Evolutionary conservation across 64 coral and sea anemone species (phyloP), one percentile per base, ranked within the genome.

Genomic region (Trachythela sp.): DNA sequence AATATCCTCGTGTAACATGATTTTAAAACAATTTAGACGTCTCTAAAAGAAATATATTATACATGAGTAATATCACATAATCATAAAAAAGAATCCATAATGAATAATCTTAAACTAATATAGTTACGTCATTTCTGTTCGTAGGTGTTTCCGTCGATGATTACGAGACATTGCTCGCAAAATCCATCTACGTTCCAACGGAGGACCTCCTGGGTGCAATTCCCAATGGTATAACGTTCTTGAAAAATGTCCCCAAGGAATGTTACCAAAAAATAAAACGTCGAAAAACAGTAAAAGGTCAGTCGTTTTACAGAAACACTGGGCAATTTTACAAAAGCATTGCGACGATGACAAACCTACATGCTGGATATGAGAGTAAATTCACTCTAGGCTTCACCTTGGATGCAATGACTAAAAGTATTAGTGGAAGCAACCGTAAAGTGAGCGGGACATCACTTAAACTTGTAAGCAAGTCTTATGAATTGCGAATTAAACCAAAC

Each of bases 391-490:
- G 89, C 39, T 48, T 39, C 17, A 85, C 89, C 13, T 20, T 90
- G 11, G 60, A 54, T 15, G 42, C 34, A 4, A 58, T 24, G 14
- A 70, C 36, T 42, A 35, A 84, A 36, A 90, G n/a, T 7, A 48
- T 30, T 36, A 42, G 51, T 38, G 83, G 76, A 40, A 90, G n/a
- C 1, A 26, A 89, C n/a, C 37, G 27, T 9, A 56, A 83, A 38
- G 88, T 84, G 31, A 89, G 75, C 9, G 88, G 76, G 83, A 89
- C 52, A 1, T 89, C 75, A 17, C 50, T 89, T 24, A 89, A 83
- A 37, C 42, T 89, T n/a, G n/a, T 35, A 15, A 60, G 77, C 18
- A 68, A 84, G 37, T 83, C 33, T 18, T 49, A 84, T 43, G 84
- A 90, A 77, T 39, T 90, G 52, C 39, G 59, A 20, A 30, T 85